phyloP scores from a whole-genome alignment of 2,113 vertebrate species.

The Xiphophorus hellerii region DNA sequence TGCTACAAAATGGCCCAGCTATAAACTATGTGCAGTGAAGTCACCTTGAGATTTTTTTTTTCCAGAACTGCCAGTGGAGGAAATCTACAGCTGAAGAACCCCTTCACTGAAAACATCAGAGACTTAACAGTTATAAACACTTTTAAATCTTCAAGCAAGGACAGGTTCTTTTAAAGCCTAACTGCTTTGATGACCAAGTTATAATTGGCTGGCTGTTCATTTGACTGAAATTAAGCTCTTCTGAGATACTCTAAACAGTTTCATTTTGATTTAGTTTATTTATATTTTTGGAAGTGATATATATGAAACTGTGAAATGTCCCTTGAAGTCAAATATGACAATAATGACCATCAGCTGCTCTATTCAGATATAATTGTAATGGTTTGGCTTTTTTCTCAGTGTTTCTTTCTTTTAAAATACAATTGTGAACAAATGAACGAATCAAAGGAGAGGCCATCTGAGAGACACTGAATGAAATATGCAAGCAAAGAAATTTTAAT shows the following conservation, averaged over 20 bases:
- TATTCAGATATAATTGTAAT: neutral
- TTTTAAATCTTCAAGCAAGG: slow-evolving; percentile 27
- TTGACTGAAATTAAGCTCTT: slow-evolving; percentile 1
- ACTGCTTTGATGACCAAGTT: neutral
- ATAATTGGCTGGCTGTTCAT: slow-evolving; percentile 5
- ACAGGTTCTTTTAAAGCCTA: slow-evolving; percentile 12
- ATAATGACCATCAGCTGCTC: slow-evolving; percentile 9
- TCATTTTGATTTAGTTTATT: no score
- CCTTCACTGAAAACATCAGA: slow-evolving; percentile 33
- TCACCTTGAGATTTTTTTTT: slow-evolving; percentile 32
- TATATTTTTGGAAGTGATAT: neutral
- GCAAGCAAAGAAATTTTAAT: slow-evolving; percentile 19
- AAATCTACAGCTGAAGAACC: slow-evolving; percentile 16
- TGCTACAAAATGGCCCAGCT: neutral
- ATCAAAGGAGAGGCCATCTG: neutral
- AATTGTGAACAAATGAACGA: neutral
- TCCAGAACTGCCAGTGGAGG: neutral
- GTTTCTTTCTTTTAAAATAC: neutral
- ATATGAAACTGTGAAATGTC: no score
- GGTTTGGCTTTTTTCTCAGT: neutral
- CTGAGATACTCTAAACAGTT: neutral
- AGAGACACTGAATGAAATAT: slow-evolving; percentile 18
- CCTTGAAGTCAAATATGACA: slow-evolving; percentile 6
- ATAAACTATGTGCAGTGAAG: slow-evolving; percentile 28
- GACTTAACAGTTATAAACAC: slow-evolving; percentile 5